These are phyloP conservation scores for Eleutherodactylus coqui DNA, from an alignment of 2,797 vertebrate genomes.

Conservation along the genomic window DNA sequence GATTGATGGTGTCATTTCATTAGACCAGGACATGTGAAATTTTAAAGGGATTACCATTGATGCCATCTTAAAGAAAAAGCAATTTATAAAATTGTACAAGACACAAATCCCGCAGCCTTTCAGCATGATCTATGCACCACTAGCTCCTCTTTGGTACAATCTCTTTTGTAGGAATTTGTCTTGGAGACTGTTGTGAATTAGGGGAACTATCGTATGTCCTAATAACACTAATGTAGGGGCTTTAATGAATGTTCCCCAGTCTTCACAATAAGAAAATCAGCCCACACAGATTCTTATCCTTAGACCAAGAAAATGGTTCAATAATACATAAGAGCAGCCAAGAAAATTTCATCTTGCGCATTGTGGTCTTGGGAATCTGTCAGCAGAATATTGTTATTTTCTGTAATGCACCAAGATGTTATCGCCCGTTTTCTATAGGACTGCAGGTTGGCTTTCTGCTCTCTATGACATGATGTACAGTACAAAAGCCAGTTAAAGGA, in stretches of 20 bases:
- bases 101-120: conserved; percentile 7
- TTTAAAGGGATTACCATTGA: conserved; percentile 45
- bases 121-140: conserved; percentile 21
- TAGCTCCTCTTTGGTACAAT: neutral
- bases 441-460: too few relatives aligned
- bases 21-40: conserved; percentile 22
- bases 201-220: neutral
- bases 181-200: neutral
- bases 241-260: neutral
- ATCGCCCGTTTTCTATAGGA: too few relatives aligned
- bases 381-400: too few relatives aligned
- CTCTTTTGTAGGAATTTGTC: neutral
- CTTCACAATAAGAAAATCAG: neutral
- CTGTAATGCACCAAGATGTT: too few relatives aligned
- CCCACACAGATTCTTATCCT: too few relatives aligned
- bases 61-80: conserved; percentile 24
- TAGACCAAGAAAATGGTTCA: too few relatives aligned
- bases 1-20: conserved; percentile 40
- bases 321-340: too few relatives aligned
- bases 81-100: conserved; percentile 35
- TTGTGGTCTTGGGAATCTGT: too few relatives aligned
- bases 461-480: too few relatives aligned
- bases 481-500: too few relatives aligned
- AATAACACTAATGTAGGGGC: neutral
- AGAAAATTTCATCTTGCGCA: too few relatives aligned